phyloP scores from a whole-genome alignment of 2,113 vertebrate genomes.

The Ctenodactylus gundi region DNA sequence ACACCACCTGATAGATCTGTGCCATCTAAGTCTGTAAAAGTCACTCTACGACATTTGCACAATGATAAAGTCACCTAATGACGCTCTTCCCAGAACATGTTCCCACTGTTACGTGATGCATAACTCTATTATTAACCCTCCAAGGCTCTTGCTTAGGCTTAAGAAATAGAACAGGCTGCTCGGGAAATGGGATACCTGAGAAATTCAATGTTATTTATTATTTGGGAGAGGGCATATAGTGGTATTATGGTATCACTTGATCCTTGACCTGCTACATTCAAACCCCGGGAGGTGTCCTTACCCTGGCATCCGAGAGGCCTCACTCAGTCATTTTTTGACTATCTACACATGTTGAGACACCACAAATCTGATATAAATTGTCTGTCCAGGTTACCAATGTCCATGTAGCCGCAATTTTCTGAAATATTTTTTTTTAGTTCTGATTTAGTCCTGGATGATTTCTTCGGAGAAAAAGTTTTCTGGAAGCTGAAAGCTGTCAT shows the following conservation, averaged over 20 bases:
- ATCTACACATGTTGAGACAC: not conserved
- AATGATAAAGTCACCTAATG: not conserved
- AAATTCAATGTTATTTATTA: not conserved
- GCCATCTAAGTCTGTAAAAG: not conserved
- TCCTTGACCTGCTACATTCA: constrained; percentile 1
- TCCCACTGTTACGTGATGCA: not conserved
- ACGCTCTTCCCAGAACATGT: not conserved
- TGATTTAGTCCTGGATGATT: too few relatives aligned
- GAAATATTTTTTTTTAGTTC: constrained; percentile 26
- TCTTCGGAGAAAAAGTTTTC: too few relatives aligned
- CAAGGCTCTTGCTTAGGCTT: not conserved
- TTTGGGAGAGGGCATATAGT: not conserved
- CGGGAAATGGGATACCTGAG: not conserved
- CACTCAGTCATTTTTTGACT: not conserved
- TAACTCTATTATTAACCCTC: not conserved
- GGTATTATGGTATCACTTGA: not conserved
- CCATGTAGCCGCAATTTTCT: constrained; percentile 7
- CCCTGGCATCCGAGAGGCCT: not conserved
- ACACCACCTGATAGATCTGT: not conserved
- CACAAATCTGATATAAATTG: constrained; percentile 20
- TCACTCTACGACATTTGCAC: not conserved
- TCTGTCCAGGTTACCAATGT: not conserved
- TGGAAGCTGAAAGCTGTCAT: not conserved
- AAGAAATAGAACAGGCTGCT: not conserved
- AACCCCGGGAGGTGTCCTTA: not conserved